Base-by-base conservation (phyloP, 2,888 invertebrate species). In the Danaus chrysippus region DNA sequence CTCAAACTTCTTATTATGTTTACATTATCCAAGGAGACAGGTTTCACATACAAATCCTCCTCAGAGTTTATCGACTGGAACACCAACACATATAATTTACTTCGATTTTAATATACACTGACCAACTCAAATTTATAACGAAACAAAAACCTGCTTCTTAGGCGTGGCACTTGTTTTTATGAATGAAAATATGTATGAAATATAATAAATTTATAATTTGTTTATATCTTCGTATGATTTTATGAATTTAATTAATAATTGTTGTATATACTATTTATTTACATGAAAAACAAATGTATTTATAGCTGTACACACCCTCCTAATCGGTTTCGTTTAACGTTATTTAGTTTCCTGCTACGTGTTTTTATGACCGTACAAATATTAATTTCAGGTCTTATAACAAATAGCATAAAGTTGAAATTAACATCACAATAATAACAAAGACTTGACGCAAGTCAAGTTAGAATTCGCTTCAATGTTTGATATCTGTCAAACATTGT, bases 1-100 rank as follows among this genome's bases (percentile, higher is more conserved):
- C 92, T 92, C 66, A 95, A 84, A 71, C 93, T 93, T 75, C 92
- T 92, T 70, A 93, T 92, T 72, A 94, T 88, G 78, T 92, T 92
- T 74, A 92, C 91, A 84, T 93, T 93, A 71, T 92, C 93, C 70
- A 92, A 84, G 73, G 93, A 92, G 71, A 93, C 93, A 65, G 95
- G 95, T 75, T 93, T 93, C 65, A 94, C 92, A 67, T 93, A 86
- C 75, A 91, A 82, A 74, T 90, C 89, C 73, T 89, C 89, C 69
- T 90, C 91, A 41, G 82, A 84, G 70, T 88, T 87, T 69, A 82
- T 78, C 63, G 86, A 84, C 91, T 91, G 84, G 61, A 89, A 89
- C 70, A 76, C 78, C 72, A 81, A 78, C 74, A 81, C 71, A 75
- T 52, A 44, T 19, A 58, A 11, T 46, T 23, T 23, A 23, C 5